Conservation (phyloP, 2,888 invertebrate genomes). For the Noctua janthina region DNA sequence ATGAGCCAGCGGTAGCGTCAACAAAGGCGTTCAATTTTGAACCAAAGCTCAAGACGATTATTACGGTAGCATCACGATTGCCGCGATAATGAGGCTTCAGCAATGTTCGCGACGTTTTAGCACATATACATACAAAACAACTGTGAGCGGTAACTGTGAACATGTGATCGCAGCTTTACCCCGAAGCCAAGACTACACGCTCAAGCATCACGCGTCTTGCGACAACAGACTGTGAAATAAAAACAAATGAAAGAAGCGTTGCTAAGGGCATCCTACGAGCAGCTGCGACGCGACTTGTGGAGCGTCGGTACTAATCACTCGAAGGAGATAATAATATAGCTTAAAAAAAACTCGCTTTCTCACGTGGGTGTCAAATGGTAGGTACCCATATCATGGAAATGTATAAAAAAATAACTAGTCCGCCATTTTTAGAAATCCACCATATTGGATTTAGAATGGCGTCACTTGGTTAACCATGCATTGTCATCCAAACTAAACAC, state of each 20-base stretch:
- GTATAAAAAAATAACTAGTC: not conserved
- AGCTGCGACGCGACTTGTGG: not conserved
- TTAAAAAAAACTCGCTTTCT: not conserved
- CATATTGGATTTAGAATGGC: not conserved
- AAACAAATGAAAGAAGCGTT: not conserved
- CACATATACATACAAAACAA: slow-evolving; percentile 30
- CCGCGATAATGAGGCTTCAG: not conserved
- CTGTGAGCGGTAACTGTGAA: not conserved
- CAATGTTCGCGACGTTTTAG: not conserved
- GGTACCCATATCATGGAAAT: not conserved
- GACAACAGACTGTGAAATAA: not conserved
- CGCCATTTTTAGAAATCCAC: not conserved
- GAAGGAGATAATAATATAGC: not conserved
- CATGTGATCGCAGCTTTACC: slow-evolving; percentile 21
- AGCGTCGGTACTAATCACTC: not conserved
- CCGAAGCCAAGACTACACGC: not conserved
- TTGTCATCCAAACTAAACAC: not conserved
- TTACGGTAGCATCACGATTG: not conserved
- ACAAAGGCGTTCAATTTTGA: not conserved
- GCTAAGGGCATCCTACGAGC: not conserved
- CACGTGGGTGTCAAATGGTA: too few relatives aligned
- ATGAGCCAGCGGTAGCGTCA: not conserved
- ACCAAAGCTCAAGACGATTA: not conserved
- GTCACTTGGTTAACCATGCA: not conserved
- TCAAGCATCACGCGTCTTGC: not conserved